Evolutionary conservation across 2,113 vertebrate genomes (phyloP).

Genomic region (Coptodon bakossiorum): DNA sequence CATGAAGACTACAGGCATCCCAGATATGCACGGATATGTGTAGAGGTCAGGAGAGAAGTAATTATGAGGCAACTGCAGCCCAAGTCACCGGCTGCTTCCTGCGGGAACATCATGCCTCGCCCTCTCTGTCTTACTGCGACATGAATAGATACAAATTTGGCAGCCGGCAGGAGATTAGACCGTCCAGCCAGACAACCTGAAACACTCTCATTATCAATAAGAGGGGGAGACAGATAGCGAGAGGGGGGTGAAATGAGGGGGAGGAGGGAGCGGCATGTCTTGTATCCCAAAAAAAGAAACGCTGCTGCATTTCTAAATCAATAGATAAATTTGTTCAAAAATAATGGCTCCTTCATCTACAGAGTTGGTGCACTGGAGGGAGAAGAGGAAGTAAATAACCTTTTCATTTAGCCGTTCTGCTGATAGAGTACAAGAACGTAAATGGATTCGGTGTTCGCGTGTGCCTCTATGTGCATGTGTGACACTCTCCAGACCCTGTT

Average conservation of each 20-base stretch:
- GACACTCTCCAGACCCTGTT: neutral
- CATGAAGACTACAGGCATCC: neutral
- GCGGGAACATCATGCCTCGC: neutral
- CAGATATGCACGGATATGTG: conserved; percentile 6
- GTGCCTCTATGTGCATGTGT: neutral
- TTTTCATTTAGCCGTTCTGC: neutral
- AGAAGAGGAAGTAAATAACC: neutral
- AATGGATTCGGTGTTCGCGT: neutral
- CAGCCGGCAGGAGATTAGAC: neutral
- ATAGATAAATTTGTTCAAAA: neutral
- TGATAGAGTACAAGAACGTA: neutral
- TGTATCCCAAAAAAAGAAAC: neutral
- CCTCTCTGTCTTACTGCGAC: neutral
- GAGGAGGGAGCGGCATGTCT: neutral
- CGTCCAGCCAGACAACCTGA: neutral
- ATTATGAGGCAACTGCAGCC: conserved; percentile 26
- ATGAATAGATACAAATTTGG: conserved; percentile 27
- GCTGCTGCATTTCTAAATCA: neutral
- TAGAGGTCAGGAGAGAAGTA: conserved; percentile 25
- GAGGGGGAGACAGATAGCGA: neutral
- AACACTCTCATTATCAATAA: conserved; percentile 8
- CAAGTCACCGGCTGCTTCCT: conserved; percentile 12
- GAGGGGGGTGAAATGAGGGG: neutral
- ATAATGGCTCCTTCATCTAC: neutral
- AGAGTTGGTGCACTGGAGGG: neutral